Conservation (phyloP, 2,113 vertebrate species). For the Pao palembangensis region DNA sequence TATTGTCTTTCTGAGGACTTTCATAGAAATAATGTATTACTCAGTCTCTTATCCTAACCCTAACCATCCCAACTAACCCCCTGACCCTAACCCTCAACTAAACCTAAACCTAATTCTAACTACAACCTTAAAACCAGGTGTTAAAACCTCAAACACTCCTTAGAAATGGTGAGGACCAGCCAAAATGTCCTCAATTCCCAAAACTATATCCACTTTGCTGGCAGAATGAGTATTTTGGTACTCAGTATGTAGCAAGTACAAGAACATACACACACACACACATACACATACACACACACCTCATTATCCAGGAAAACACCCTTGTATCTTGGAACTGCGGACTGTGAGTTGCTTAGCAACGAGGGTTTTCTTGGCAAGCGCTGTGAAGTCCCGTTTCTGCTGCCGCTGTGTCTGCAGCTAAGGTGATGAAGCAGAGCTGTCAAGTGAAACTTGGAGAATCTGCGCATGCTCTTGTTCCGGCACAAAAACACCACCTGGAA, state of each 20-base stretch:
- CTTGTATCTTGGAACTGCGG: slow-evolving; percentile 65
- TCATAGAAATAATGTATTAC: no score
- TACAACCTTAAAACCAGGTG: no score
- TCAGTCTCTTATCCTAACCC: no score
- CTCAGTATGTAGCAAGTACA: slow-evolving; percentile 3
- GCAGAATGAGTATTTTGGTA: not conserved
- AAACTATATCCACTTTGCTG: no score
- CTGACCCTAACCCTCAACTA: no score
- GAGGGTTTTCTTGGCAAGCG: slow-evolving; percentile 55
- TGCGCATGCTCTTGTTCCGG: slow-evolving; percentile 14
- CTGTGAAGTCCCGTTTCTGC: slow-evolving; percentile 51
- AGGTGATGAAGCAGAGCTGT: slow-evolving; percentile 40
- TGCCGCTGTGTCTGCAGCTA: slow-evolving; percentile 43
- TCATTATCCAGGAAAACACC: slow-evolving; percentile 68
- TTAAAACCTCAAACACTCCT: no score
- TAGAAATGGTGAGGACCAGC: no score
- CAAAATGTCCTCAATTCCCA: no score
- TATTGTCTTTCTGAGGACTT: no score
- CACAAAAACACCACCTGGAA: not conserved
- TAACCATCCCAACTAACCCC: no score
- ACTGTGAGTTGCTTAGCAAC: slow-evolving; percentile 71
- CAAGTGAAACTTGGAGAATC: slow-evolving; percentile 25
- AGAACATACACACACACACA: not conserved
- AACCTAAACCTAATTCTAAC: no score
- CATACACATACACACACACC: slow-evolving; percentile 16